These are phyloP conservation scores for Drosophila tanythrix DNA, from an alignment of 2,888 invertebrate genomes.

Conservation along the genomic window DNA sequence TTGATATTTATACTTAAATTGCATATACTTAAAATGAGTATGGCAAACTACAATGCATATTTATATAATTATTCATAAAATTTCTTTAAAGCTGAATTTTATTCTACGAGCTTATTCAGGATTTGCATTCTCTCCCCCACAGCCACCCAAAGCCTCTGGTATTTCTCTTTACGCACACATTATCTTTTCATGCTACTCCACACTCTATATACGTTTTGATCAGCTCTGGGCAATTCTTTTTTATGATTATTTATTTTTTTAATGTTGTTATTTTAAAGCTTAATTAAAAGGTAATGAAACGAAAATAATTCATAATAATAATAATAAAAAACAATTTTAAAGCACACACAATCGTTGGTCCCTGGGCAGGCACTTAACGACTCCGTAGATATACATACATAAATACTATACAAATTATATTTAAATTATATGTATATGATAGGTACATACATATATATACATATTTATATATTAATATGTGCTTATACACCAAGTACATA, in stretches of 20 bases:
- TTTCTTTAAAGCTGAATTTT: conserved; percentile 1
- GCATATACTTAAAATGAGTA: neutral
- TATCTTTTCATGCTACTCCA: conserved; percentile 2
- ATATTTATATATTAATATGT: neutral
- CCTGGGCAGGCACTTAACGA: conserved; percentile 20
- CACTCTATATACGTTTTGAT: conserved; percentile 13
- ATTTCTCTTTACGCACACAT: neutral
- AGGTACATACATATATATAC: neutral
- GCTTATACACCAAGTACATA: neutral
- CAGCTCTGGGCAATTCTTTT: conserved; percentile 21
- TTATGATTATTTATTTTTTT: conserved; percentile 49
- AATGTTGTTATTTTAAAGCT: conserved; percentile 60
- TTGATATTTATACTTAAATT: neutral
- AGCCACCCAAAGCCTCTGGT: neutral
- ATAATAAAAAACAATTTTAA: conserved; percentile 17
- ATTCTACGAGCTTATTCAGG: conserved; percentile 1
- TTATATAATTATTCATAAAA: neutral
- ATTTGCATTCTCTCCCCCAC: neutral
- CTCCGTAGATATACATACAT: conserved; percentile 10
- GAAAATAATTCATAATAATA: conserved; percentile 64
- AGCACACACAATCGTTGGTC: conserved; percentile 23
- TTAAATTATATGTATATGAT: neutral
- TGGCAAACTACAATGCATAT: neutral
- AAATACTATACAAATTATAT: conserved; percentile 3
- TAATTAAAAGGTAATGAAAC: conserved; percentile 67